Base-by-base conservation (phyloP, 2,888 invertebrate genomes). In the Dyspetes luteomarginatus region DNA sequence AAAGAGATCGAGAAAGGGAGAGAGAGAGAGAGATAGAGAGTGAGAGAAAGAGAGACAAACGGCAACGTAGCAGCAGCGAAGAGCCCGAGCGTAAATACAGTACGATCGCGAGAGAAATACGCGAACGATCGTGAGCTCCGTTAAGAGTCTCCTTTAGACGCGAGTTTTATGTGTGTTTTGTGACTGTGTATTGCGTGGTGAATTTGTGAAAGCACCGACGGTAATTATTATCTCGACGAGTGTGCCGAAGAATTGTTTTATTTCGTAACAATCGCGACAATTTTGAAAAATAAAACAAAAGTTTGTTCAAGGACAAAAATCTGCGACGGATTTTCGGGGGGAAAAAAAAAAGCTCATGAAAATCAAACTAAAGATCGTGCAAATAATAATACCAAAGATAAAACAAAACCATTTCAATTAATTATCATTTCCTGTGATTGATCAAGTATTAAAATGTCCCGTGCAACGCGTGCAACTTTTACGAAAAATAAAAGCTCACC, bases 1-100 rank as follows among this genome's bases (percentile, higher is more conserved):
- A 78, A 76, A 83, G 85, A 86, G 85, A 82, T 83, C 74, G 82
- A 65, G 83, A 81, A 77, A 77, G 69, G 68, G 81, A 76, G 76
- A 60, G 75, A 69, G 75, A 72, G 76, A 77, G 74, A 58, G 64
- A 68, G 78, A 58, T 73, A 77, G 74, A 58, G 64, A 68, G 78
- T 52, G 74, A 69, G 65, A 41, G 68, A 58, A 62, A 58, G 73
- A 71, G 76, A 62, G 67, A 72, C 50, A 67, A 55, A n/a, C n/a
- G 36, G 56, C 9, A 72, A 58, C 76, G 71, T 28, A 36, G 77
- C 52, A 22, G 71, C 60, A 60, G 60, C 48, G 72, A 74, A 76
- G 76, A 69, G 64, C 55, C 72, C 24, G 67, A 77, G 73, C 81
- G 81, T 77, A 81, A 81, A 81, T 77, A 81, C 81, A 69, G 77